Percentiles rank a stretch among this genome's conserved stretches.
Evolutionary conservation across 2,113 vertebrate species (phyloP).

Genomic region (Callithrix jacchus): DNA sequence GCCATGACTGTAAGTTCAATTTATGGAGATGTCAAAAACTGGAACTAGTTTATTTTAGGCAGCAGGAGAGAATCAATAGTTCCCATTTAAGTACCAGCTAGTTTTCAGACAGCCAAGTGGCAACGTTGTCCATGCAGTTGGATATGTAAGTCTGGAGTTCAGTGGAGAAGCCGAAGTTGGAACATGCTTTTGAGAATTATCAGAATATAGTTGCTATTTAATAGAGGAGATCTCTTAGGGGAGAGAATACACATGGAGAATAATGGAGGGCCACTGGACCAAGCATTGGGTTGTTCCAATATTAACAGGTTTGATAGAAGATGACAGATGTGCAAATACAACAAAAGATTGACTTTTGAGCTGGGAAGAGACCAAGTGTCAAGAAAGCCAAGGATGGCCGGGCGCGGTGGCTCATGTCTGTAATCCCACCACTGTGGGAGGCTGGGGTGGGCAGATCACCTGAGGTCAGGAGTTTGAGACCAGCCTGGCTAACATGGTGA

Average conservation of each 20-base stretch:
- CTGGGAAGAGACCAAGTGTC: neutral
- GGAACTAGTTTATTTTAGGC: neutral
- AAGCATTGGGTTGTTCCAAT: neutral
- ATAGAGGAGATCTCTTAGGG: neutral
- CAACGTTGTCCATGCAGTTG: neutral
- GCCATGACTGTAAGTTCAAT: neutral
- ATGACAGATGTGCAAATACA: neutral
- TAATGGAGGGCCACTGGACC: neutral
- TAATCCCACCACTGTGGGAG: too few relatives aligned
- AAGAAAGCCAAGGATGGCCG: neutral
- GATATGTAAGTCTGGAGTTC: neutral
- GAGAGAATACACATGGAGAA: neutral
- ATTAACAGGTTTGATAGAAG: neutral
- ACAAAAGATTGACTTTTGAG: neutral
- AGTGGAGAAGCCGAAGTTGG: neutral
- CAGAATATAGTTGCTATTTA: neutral
- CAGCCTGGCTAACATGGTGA: too few relatives aligned
- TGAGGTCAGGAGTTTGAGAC: too few relatives aligned
- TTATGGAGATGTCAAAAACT: neutral
- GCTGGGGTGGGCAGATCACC: too few relatives aligned
- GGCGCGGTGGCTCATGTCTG: accelerated
- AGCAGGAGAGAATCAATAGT: neutral
- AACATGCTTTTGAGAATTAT: neutral
- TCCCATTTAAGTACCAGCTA: neutral
- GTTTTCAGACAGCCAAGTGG: neutral